A percentile compares a stretch with the other conserved stretches of the same genome.
Evolutionary conservation across 2,797 vertebrate species (phyloP).

Genomic region (Perodicticus potto): DNA sequence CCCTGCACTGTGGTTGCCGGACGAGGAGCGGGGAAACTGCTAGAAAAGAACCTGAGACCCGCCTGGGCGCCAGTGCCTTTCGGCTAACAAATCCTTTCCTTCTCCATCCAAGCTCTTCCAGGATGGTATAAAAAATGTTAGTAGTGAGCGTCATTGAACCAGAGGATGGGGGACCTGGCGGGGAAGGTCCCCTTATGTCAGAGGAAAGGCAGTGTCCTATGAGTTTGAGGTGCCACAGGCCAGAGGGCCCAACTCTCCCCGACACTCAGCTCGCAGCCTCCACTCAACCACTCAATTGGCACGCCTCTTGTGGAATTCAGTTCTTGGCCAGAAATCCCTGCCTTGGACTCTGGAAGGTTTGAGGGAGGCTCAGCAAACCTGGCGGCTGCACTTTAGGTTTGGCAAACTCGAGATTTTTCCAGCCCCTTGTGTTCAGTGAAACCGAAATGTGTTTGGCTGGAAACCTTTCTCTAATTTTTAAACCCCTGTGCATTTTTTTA

Average conservation of each 20-base stretch:
- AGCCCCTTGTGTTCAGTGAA: constrained; percentile 77
- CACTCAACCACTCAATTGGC: background rate
- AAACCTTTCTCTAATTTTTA: constrained; percentile 80
- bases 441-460: constrained; percentile 80
- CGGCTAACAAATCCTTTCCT: background rate
- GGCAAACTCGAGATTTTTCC: constrained; percentile 80
- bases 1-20: background rate
- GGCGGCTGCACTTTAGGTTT: constrained; percentile 72
- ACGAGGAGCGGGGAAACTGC: background rate
- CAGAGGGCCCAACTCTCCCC: background rate
- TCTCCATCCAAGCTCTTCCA: background rate
- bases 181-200: background rate
- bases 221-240: background rate
- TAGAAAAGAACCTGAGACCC: background rate
- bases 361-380: constrained; percentile 72
- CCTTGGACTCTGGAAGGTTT: constrained; percentile 60
- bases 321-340: constrained; percentile 63
- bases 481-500: constrained; percentile 69
- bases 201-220: background rate
- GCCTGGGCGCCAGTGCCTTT: background rate
- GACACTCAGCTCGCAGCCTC: background rate
- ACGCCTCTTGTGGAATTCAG: constrained; percentile 69
- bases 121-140: background rate
- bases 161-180: background rate
- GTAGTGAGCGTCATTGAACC: background rate